Evolutionary conservation across 2,888 invertebrate genomes (phyloP).

Genomic region (Actias luna): DNA sequence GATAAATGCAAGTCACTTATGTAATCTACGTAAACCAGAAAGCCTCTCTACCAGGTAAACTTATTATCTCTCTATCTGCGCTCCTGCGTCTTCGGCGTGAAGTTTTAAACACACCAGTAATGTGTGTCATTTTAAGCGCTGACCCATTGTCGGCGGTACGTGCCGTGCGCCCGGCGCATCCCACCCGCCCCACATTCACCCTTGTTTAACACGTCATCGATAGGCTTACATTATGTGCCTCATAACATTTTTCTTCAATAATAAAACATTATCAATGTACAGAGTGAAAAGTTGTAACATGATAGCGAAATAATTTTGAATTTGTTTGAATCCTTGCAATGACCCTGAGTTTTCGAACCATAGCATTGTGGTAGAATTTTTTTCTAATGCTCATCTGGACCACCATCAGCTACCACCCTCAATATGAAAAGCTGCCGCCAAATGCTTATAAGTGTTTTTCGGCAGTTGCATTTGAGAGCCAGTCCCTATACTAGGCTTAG

Average conservation of each 20-base stretch:
- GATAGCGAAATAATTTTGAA: too few species aligned
- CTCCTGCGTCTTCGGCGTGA: background rate
- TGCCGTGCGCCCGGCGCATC: background rate
- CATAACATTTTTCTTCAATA: background rate
- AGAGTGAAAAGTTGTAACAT: too few species aligned
- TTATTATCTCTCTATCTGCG: background rate
- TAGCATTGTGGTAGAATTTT: too few species aligned
- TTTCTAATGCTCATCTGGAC: too few species aligned
- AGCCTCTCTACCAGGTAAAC: background rate
- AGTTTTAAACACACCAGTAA: background rate
- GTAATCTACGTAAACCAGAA: background rate
- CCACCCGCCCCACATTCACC: background rate
- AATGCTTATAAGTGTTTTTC: too few species aligned
- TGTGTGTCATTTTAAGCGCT: background rate
- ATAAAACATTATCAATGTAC: too few species aligned
- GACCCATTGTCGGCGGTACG: background rate
- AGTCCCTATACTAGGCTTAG: too few species aligned
- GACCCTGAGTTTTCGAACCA: too few species aligned
- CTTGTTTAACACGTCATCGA: background rate
- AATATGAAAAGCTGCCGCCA: too few species aligned
- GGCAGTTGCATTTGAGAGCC: too few species aligned
- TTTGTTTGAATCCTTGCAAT: too few species aligned
- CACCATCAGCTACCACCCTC: too few species aligned
- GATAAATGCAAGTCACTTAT: background rate
- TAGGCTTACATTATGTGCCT: background rate